Evolutionary conservation across 2,113 vertebrate genomes (phyloP).

Genomic region (Penelope pileata): DNA sequence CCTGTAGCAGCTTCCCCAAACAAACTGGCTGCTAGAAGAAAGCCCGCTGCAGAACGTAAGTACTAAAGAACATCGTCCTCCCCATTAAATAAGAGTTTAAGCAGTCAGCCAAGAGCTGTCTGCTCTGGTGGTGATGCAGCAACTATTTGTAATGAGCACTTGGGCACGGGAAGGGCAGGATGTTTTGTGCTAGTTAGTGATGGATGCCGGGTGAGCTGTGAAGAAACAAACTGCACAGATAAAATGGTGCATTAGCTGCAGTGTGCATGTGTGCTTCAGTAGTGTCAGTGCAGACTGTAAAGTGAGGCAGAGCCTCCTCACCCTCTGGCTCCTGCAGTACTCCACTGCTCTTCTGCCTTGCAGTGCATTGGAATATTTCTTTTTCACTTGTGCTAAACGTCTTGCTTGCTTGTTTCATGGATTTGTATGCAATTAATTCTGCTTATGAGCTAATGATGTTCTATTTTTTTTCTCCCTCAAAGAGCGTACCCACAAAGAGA

Average conservation of each 20-base stretch:
- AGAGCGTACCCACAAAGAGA: background rate
- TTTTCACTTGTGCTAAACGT: background rate
- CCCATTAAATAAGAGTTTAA: background rate
- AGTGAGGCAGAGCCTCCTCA: background rate
- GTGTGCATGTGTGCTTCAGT: rapidly evolving
- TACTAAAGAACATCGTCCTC: background rate
- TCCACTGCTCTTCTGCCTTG: background rate
- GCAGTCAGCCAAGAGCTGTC: background rate
- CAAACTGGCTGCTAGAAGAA: rapidly evolving
- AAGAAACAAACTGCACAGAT: background rate
- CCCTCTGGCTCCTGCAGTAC: background rate
- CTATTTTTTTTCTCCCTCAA: background rate
- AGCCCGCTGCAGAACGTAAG: background rate
- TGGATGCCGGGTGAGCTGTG: background rate
- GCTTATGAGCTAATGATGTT: background rate
- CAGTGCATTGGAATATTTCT: background rate
- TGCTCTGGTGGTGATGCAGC: background rate
- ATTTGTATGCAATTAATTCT: background rate
- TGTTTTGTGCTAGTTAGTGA: background rate
- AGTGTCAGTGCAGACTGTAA: background rate
- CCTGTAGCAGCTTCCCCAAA: rapidly evolving
- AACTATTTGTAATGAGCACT: background rate
- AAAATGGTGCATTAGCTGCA: rapidly evolving
- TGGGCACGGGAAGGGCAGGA: background rate
- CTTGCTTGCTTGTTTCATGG: background rate